These are phyloP conservation scores for Clitarchus hookeri DNA, from an alignment of 2,888 invertebrate species.

Conservation along the genomic window DNA sequence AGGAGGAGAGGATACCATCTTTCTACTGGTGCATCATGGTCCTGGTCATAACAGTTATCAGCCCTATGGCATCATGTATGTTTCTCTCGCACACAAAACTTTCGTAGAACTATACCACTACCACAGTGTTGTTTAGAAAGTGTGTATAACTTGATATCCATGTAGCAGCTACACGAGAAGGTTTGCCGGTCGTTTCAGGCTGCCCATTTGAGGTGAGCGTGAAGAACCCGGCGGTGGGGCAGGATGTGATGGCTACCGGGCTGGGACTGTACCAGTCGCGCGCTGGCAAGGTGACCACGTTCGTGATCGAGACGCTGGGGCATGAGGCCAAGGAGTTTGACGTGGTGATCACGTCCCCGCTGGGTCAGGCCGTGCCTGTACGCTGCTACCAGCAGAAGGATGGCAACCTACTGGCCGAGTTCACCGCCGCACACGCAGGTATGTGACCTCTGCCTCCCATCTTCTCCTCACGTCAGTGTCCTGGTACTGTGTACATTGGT, in stretches of 20 bases:
- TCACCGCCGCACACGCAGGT: constrained; percentile 78
- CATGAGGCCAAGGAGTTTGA: constrained; percentile 87
- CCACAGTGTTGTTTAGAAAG: too few relatives aligned
- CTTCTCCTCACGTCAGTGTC: too few relatives aligned
- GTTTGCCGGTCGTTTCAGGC: constrained; percentile 50
- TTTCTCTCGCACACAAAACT: too few relatives aligned
- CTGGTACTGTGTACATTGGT: too few relatives aligned
- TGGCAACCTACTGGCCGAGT: constrained; percentile 93
- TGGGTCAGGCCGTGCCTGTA: constrained; percentile 81
- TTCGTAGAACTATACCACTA: too few relatives aligned
- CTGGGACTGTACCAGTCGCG: constrained; percentile 85
- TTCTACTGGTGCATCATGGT: too few relatives aligned
- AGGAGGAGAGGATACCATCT: too few relatives aligned
- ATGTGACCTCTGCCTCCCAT: constrained; percentile 19
- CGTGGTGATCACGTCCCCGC: constrained; percentile 84
- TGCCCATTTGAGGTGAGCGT: constrained; percentile 65
- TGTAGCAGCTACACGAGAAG: not conserved
- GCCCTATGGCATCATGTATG: too few relatives aligned
- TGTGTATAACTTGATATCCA: too few relatives aligned
- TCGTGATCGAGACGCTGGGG: constrained; percentile 87
- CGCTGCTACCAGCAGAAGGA: constrained; percentile 96
- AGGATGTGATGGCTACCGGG: constrained; percentile 77
- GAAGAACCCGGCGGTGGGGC: constrained; percentile 67
- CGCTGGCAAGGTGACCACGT: constrained; percentile 79
- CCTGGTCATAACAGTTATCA: too few relatives aligned